phyloP scores from a whole-genome alignment of 2,113 vertebrate genomes.

The Eptesicus fuscus region DNA sequence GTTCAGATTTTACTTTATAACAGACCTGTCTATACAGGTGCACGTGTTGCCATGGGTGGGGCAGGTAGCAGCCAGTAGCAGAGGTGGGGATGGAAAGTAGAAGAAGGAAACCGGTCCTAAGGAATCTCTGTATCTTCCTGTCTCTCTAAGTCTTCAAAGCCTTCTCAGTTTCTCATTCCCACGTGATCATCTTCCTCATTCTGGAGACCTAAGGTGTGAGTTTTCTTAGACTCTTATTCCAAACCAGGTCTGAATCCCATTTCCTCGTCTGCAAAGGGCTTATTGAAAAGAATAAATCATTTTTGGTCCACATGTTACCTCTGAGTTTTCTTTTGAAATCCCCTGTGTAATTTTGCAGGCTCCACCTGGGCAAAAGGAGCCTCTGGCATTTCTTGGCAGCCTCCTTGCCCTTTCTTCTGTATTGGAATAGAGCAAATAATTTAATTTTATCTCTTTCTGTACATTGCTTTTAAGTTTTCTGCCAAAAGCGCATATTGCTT shows the following conservation, averaged over 20 bases:
- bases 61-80: not conserved
- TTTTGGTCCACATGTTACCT: conserved; percentile 59
- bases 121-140: not conserved
- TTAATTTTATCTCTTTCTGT: conserved; percentile 68
- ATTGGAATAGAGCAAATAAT: conserved; percentile 58
- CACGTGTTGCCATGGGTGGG: not conserved
- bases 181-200: not conserved
- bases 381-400: conserved; percentile 44
- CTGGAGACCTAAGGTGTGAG: conserved; percentile 23
- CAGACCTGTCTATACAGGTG: not conserved
- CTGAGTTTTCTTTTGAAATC: conserved; percentile 65
- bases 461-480: conserved; percentile 53
- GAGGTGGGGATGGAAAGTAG: not conserved
- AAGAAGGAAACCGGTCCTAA: too few species aligned
- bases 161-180: not conserved
- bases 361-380: conserved; percentile 45
- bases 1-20: not conserved
- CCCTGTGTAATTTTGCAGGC: conserved; percentile 54
- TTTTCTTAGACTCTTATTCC: conserved; percentile 39
- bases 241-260: conserved; percentile 48
- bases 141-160: not conserved
- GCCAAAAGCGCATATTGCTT: not conserved
- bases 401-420: not conserved
- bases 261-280: conserved; percentile 51
- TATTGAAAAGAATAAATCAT: conserved; percentile 70